Percentiles rank a stretch among this genome's conserved stretches.
Evolutionary conservation across 2,797 vertebrate species (phyloP).

Genomic region (Eulemur mongoz): DNA sequence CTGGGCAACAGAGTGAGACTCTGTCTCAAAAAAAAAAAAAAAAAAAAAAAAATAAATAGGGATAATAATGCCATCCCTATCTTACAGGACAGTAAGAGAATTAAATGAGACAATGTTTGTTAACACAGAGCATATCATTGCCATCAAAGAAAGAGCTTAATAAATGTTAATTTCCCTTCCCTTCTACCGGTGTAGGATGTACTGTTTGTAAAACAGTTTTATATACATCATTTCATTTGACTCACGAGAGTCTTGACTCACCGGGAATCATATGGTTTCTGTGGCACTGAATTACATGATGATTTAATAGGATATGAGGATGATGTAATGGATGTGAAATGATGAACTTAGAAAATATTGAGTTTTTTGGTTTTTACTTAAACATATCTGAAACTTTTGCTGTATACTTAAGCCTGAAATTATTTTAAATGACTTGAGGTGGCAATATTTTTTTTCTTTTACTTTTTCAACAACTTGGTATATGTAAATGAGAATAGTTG

Average conservation of each 20-base stretch:
- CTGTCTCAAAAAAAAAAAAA: too few species aligned
- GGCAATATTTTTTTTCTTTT: conserved; percentile 33
- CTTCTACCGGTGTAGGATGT: neutral
- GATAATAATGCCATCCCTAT: neutral
- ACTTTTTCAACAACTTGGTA: neutral
- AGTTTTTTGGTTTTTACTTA: neutral
- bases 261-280: conserved; percentile 46
- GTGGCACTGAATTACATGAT: conserved; percentile 59
- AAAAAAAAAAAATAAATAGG: too few species aligned
- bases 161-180: conserved; percentile 28
- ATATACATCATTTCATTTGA: conserved; percentile 62
- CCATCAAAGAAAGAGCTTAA: neutral
- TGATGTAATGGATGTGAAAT: conserved; percentile 47
- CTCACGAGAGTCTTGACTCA: conserved; percentile 71
- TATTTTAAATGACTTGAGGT: conserved; percentile 34
- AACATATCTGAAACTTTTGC: conserved; percentile 40
- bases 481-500: conserved; percentile 6
- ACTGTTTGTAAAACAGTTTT: conserved; percentile 37
- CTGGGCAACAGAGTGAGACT: too few species aligned
- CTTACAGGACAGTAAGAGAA: neutral
- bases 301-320: conserved; percentile 64
- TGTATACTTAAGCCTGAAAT: conserved; percentile 31
- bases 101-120: conserved; percentile 31
- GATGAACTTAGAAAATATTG: conserved; percentile 40
- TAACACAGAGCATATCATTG: neutral